Base-by-base conservation (phyloP, 2,113 vertebrate genomes). In the Pachypanchax playfairii region DNA sequence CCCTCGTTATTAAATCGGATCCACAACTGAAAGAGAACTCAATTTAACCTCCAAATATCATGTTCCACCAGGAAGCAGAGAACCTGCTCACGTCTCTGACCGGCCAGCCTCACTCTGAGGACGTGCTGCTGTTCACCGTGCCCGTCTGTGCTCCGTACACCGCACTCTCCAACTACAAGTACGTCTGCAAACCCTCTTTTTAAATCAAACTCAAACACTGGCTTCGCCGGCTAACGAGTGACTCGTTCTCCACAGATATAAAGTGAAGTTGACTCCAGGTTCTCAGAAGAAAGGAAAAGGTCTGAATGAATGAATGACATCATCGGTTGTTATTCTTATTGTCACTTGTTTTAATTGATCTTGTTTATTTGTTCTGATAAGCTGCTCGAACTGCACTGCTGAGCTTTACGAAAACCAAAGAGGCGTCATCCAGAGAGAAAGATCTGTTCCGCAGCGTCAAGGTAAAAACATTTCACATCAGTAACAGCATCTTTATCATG, bases 241-340 rank as follows among this genome's bases (percentile, higher is more conserved):
- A 0, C 47, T 43, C 65, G 15, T 77, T 47, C 33, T 29, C 43
- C 46, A n/a, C 64, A 94, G 97, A 80, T 94, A 96, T 4, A 99
- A 98, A 85, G 97, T 99, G 44, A 99, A 99, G 82, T 87, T 99
- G 73, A 99, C 97, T 0, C 97, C 97, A 0, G 97, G 97, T 44
- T 84, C 94, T 7, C 96, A 99, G 60, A 98, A 97, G 89, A 99
- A 99, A 77, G 97, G 97, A 42, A 99, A 98, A 95, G 97, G 97
- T 99, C n/a, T n/a, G n/a, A n/a, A n/a, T n/a, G n/a, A n/a, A n/a
- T n/a, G n/a, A n/a, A 92, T 5, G 6, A 46, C 31, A 33, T 11
- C 1, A 11, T 35, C 13, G 3, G 10, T 35, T 35, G 4, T 35
- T 35, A 12, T 35, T 12, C 10, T 35, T 35, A 1, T 12, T 35